Base-by-base conservation (phyloP, 1,140 invertebrate genomes). In the Psilanteris sp. region DNA sequence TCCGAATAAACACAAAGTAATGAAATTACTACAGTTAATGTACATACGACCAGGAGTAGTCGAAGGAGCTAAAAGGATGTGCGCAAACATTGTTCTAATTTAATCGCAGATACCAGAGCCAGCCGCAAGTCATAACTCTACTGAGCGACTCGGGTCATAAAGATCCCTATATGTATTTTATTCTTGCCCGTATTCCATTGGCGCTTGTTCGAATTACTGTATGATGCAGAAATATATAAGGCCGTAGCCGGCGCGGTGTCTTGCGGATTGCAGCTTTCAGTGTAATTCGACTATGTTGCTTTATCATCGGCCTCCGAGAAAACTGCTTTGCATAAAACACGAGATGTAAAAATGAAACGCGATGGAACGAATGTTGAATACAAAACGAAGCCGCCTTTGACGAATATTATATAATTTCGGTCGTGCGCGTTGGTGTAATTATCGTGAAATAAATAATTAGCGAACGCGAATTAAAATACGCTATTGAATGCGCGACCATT, bases 11-110 rank as follows among this genome's bases (percentile, higher is more conserved):
- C 55, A 44, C 24, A 55, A 46, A 62, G 67, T 61, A 39, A 62
- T 71, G 55, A 54, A 74, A 74, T 74, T 67, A 67, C 44, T 59
- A 44, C 10, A 59, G 37, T 36, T 5, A 64, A 50, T 50, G 50
- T 57, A 72, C 39, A 71, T 14, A 62, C 14, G 24, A 48, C 13
- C 36, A 43, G 6, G 29, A 7, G 32, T 7, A 54, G 44, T 46
- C 18, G 27, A 57, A 73, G 74, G 48, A 70, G 16, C 41, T 36
- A 48, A 72, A 79, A 59, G 77, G 79, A 83, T 81, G 79, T 80
- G 74, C 73, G 80, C 79, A 79, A 81, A 82, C 81, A 85, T 81
- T 84, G 83, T 82, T 83, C 80, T 85, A 85, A 86, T 86, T 86
- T 83, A 86, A 85, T 83, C 81, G 82, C 79, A 80, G 78, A 78